A percentile compares a stretch with the other conserved stretches of the same genome.
These are phyloP conservation scores for Drosophila histrio DNA, from an alignment of 2,888 invertebrate species.

Conservation along the genomic window DNA sequence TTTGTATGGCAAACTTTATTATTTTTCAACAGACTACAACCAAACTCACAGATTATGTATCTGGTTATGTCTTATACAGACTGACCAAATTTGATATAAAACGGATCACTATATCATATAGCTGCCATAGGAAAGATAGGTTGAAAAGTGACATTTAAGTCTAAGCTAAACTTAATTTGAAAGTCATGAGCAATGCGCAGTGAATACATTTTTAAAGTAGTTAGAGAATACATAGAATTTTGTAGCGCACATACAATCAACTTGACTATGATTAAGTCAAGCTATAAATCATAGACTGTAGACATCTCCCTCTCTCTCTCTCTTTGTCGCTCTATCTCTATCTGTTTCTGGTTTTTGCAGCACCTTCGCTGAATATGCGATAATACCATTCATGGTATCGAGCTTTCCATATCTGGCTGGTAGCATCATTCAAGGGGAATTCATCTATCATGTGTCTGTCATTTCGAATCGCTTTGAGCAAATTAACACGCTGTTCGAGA, in stretches of 20 bases:
- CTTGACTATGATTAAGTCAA: constrained; percentile 1
- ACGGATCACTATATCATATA: too few relatives aligned
- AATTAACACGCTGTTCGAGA: constrained; percentile 80
- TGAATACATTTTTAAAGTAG: neutral
- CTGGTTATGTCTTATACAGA: too few relatives aligned
- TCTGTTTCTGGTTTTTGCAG: constrained; percentile 32
- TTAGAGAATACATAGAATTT: neutral
- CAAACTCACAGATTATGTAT: too few relatives aligned
- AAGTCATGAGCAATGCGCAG: neutral
- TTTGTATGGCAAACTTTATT: too few relatives aligned
- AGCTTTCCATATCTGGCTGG: constrained; percentile 81
- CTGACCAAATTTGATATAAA: too few relatives aligned
- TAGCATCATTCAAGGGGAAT: constrained; percentile 82
- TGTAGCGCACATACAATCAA: neutral
- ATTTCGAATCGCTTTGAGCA: constrained; percentile 81
- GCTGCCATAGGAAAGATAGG: too few relatives aligned
- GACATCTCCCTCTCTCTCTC: neutral
- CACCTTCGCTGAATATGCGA: constrained; percentile 67
- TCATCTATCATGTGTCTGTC: constrained; percentile 80
- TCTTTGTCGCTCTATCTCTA: neutral
- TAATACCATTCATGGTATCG: constrained; percentile 74
- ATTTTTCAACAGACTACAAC: too few relatives aligned
- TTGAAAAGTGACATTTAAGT: too few relatives aligned
- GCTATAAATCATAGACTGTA: constrained; percentile 3
- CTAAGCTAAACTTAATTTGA: too few relatives aligned